A percentile compares a stretch with the other conserved stretches of the same genome.
Evolutionary conservation across 2,888 invertebrate species (phyloP).

Genomic region (Anthrax anthrax): DNA sequence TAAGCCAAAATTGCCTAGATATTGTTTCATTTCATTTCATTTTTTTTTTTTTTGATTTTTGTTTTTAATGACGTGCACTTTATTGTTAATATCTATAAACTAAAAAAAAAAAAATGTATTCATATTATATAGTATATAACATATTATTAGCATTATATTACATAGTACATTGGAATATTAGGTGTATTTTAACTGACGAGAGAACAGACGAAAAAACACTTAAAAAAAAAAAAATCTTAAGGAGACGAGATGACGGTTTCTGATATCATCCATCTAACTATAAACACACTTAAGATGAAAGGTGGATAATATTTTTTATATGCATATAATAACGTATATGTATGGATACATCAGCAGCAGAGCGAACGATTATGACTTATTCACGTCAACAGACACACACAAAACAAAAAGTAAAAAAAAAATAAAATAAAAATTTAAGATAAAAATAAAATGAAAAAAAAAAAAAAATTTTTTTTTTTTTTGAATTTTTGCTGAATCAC

Average conservation of each 20-base stretch:
- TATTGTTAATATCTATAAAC: no score
- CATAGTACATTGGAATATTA: no score
- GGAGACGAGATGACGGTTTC: slow-evolving; percentile 7
- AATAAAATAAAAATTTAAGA: neutral
- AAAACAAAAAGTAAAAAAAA: neutral
- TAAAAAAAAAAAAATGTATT: no score
- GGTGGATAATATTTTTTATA: slow-evolving; percentile 1
- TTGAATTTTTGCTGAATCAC: slow-evolving; percentile 5
- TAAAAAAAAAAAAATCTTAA: neutral
- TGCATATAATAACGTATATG: neutral
- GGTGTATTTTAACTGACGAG: no score
- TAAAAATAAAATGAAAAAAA: neutral
- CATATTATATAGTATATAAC: no score
- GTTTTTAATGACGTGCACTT: no score
- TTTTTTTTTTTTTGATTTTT: no score
- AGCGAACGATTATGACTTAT: neutral
- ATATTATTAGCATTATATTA: no score
- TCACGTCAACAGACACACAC: neutral
- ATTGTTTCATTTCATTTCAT: no score
- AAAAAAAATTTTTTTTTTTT: neutral
- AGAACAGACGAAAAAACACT: slow-evolving; percentile 5
- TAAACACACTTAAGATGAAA: neutral
- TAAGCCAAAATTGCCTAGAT: neutral
- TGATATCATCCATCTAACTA: neutral
- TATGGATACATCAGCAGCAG: neutral